Evolutionary conservation across 1,140 invertebrate species (phyloP).

Genomic region (Apocrypta bakeri): DNA sequence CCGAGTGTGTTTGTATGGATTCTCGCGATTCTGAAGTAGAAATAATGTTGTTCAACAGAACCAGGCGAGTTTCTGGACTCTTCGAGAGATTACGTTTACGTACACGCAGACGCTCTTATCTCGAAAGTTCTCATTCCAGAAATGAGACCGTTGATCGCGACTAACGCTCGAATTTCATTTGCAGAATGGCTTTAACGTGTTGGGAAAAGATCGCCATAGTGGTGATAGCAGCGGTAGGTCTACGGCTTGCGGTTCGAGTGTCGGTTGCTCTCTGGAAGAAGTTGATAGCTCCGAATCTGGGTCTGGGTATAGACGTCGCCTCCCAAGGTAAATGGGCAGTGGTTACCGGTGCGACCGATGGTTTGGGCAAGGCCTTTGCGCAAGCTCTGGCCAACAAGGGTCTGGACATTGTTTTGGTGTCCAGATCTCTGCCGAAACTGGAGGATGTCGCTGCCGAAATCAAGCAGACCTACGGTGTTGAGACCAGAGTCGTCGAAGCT

Average conservation of each 20-base stretch:
- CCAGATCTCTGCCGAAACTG: constrained; percentile 88
- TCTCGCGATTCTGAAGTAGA: no score
- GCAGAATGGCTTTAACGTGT: constrained; percentile 67
- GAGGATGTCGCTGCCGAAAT: constrained; percentile 88
- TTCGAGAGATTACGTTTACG: no score
- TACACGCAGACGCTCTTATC: no score
- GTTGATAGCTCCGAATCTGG: constrained; percentile 65
- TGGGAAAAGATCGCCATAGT: constrained; percentile 69
- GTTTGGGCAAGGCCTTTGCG: constrained; percentile 93
- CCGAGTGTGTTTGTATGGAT: background rate
- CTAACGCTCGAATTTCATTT: background rate
- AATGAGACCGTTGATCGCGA: no score
- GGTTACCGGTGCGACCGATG: constrained; percentile 93
- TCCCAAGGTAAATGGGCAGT: constrained; percentile 77
- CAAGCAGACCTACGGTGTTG: constrained; percentile 83
- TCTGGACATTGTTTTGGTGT: constrained; percentile 91
- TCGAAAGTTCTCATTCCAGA: no score
- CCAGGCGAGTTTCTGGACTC: background rate
- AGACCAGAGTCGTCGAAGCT: constrained; percentile 87
- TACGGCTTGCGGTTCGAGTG: constrained; percentile 61
- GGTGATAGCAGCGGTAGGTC: constrained; percentile 62
- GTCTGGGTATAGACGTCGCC: constrained; percentile 63
- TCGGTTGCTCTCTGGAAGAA: constrained; percentile 67
- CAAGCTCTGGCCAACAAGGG: constrained; percentile 87
- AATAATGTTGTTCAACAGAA: background rate